Base-by-base conservation (phyloP, 2,113 vertebrate species). In the Sisor rabdophorus region DNA sequence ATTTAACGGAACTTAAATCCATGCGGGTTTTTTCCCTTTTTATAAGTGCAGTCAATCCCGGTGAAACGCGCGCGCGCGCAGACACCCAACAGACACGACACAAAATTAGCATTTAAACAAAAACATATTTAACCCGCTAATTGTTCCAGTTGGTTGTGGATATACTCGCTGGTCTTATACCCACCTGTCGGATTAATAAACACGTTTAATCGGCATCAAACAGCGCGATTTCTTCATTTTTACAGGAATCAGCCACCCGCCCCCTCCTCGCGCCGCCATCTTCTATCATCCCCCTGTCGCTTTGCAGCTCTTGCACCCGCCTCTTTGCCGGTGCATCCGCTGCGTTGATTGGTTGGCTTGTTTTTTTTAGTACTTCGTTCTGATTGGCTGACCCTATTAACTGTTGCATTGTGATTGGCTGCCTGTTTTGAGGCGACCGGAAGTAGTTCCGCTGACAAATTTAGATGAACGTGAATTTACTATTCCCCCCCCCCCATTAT, bases 211-310 rank as follows among this genome's bases (percentile, higher is more conserved):
- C 77, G 26, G 48, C 22, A 59, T 28, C 9, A 11, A 59, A 55
- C 70, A 15, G 60, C n/a, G 44, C 11, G 48, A 11, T n/a, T 73
- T 74, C 40, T 69, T 30, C 8, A 19, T 16, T 64, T 59, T 48
- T 32, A 11, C 20, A 30, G 4, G 47, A 11, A 55, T 59, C 52
- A 65, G 59, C 59, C 47, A 20, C 26, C 63, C 78, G 30, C 68
- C 64, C 40, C 28, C 72, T 73, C 65, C 65, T 74, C 28, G 64
- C 65, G 58, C 78, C 81, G 81, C 81, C 81, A 82, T 83, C 70
- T 80, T 83, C 64, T 72, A 78, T 22, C 58, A 11, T 22, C 1
- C 67, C 47, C 40, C n/a, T n/a, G 10, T 24, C 1, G 17, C 40
- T n/a, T 12, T 24, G 52, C 19, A 24, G 50, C 32, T 2, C 12